phyloP scores from a whole-genome alignment of 2,888 invertebrate genomes.

The Cosmia pyralina region DNA sequence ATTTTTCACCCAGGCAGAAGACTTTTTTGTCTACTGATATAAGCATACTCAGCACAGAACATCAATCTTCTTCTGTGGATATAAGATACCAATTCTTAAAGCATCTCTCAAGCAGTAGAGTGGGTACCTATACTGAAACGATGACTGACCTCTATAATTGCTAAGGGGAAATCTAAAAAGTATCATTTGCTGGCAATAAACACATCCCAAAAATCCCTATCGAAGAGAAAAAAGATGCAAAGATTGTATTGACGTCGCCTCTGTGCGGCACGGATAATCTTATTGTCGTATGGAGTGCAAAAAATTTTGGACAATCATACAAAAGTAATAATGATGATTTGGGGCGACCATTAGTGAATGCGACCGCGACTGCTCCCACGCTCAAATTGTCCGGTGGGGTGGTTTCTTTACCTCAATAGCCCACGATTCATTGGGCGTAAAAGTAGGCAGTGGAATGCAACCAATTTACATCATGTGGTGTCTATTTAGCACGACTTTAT shows the following conservation, averaged over 20 bases:
- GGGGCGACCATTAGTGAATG: slow-evolving; percentile 82
- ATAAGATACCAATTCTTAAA: background rate
- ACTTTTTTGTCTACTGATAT: background rate
- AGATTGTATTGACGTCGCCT: slow-evolving; percentile 67
- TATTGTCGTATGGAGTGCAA: slow-evolving; percentile 73
- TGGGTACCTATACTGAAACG: slow-evolving; percentile 1
- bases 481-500: slow-evolving; percentile 43
- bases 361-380: slow-evolving; percentile 86
- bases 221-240: slow-evolving; percentile 74
- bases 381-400: slow-evolving; percentile 77
- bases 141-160: slow-evolving; percentile 21
- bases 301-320: slow-evolving; percentile 83
- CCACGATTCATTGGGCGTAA: slow-evolving; percentile 54
- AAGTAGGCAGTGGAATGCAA: slow-evolving; percentile 55
- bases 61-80: background rate
- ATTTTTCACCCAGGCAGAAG: background rate
- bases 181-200: slow-evolving; percentile 53
- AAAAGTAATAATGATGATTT: slow-evolving; percentile 86
- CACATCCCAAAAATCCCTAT: slow-evolving; percentile 53
- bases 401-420: slow-evolving; percentile 72
- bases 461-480: slow-evolving; percentile 55
- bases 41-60: background rate
- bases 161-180: slow-evolving; percentile 31
- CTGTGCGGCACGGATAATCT: slow-evolving; percentile 66
- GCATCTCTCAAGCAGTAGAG: background rate